Evolutionary conservation across 2,113 vertebrate species (phyloP).

Genomic region (Sorex fumeus): DNA sequence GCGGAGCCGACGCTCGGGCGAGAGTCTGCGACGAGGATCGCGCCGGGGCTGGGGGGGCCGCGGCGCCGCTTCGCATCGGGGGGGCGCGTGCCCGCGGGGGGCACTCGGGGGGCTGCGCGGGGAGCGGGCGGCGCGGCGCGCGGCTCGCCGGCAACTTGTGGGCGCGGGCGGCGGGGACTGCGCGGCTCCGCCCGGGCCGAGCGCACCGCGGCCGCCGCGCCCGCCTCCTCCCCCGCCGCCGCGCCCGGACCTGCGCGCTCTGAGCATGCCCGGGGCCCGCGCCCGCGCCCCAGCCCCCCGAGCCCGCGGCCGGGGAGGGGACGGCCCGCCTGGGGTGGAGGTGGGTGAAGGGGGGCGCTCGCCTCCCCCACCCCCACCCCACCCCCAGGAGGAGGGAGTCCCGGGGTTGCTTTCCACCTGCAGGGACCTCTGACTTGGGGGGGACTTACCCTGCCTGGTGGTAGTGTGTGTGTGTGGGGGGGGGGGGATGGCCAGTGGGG

Average conservation of each 20-base stretch:
- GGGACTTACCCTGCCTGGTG: too few relatives aligned
- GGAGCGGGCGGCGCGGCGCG: slow-evolving; percentile 52
- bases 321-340: too few relatives aligned
- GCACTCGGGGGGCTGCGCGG: slow-evolving; percentile 35
- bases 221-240: slow-evolving; percentile 41
- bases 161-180: slow-evolving; percentile 78
- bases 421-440: background rate
- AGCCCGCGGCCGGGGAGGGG: background rate
- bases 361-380: background rate
- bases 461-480: too few relatives aligned
- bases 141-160: slow-evolving; percentile 77
- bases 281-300: background rate
- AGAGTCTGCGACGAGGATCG: slow-evolving; percentile 35
- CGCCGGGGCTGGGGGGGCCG: slow-evolving; percentile 21
- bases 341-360: too few relatives aligned
- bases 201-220: slow-evolving; percentile 68
- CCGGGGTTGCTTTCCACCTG: background rate
- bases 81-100: slow-evolving; percentile 77
- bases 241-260: slow-evolving; percentile 77
- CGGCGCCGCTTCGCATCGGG: slow-evolving; percentile 90
- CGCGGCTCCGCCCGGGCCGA: slow-evolving; percentile 91
- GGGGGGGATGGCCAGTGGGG: too few relatives aligned
- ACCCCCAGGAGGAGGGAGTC: too few relatives aligned
- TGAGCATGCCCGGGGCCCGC: slow-evolving; percentile 82
- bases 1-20: slow-evolving; percentile 31